Base-by-base conservation (phyloP, 1,140 invertebrate species). In the Drosophila albomicans region DNA sequence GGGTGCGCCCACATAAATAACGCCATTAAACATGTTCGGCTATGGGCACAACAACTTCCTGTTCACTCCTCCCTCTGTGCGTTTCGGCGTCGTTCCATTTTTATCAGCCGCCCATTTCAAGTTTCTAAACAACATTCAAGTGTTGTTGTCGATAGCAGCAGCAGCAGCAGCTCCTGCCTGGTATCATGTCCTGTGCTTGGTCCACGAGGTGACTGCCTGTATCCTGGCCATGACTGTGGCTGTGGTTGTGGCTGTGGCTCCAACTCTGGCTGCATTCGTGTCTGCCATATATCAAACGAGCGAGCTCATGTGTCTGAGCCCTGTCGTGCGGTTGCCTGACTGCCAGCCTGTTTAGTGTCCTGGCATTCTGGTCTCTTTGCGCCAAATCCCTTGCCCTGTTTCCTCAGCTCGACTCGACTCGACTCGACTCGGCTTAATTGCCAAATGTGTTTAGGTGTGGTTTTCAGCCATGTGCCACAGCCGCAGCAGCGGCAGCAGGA, bases 381-480 rank as follows among this genome's bases (percentile, higher is more conserved):
- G 20, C 51, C 13, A 52, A 45, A 13, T 25, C 59, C 72, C 56
- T 49, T 30, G 8, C 41, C 35, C 75, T 46, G 48, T 54, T 71
- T 25, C 20, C 20, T 25, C 20, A 4, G 20, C 20, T 25, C 20
- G 3, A 25, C 32, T 10, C 35, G 35, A 25, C 32, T 10, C 35
- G 35, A 43, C 79, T 78, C 52, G 72, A 80, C 79, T 78, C 52
- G 76, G 85, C 85, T 89, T 88, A 88, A 88, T 88, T 88, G 84
- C 84, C 84, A 88, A 88, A 88, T 88, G 84, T 88, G 84, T 88
- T 88, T 88, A 88, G 84, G 84, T 88, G 84, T 78, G 84, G 84
- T 89, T 88, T 89, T 82, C 74, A 77, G 85, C 73, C 77, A 73
- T 79, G 77, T 74, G 71, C 71, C 56, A 43, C 38, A 56, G 45